Conservation (phyloP, 2,113 vertebrate species). For the Daphoenositta chrysoptera region DNA sequence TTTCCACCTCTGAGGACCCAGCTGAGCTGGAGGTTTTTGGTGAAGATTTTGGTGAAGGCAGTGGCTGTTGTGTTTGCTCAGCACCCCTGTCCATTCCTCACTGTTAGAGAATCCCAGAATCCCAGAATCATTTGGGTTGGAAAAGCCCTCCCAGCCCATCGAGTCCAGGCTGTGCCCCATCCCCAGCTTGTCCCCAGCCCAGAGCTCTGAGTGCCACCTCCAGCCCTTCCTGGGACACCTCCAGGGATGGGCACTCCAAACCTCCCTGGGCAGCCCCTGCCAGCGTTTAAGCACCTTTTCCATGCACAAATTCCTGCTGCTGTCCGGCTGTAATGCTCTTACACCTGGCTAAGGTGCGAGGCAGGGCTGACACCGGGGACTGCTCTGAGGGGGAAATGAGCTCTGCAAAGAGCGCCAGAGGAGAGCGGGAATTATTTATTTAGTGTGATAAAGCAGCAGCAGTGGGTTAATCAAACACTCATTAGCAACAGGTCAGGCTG, state of each 20-base stretch:
- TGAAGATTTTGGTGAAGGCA: not conserved
- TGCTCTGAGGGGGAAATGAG: not conserved
- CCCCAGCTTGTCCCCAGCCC: not conserved
- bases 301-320: not conserved
- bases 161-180: not conserved
- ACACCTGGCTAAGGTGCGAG: not conserved
- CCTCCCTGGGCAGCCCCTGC: not conserved
- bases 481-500: conserved; percentile 21
- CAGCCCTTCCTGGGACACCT: not conserved
- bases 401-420: not conserved
- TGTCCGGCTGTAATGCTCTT: accelerated
- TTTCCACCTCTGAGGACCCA: not conserved
- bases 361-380: not conserved
- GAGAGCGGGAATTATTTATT: not conserved
- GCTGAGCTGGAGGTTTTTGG: not conserved
- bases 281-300: accelerated
- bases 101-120: not conserved
- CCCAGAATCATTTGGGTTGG: not conserved
- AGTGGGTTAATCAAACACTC: conserved; percentile 9
- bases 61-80: not conserved
- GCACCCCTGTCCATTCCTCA: accelerated
- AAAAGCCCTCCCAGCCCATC: not conserved
- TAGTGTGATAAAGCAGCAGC: not conserved
- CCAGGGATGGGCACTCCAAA: not conserved
- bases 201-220: not conserved